Percentiles rank a stretch among this genome's conserved stretches.
phyloP scores from a whole-genome alignment of 2,797 vertebrate genomes.

The Acanthurus lineatus region DNA sequence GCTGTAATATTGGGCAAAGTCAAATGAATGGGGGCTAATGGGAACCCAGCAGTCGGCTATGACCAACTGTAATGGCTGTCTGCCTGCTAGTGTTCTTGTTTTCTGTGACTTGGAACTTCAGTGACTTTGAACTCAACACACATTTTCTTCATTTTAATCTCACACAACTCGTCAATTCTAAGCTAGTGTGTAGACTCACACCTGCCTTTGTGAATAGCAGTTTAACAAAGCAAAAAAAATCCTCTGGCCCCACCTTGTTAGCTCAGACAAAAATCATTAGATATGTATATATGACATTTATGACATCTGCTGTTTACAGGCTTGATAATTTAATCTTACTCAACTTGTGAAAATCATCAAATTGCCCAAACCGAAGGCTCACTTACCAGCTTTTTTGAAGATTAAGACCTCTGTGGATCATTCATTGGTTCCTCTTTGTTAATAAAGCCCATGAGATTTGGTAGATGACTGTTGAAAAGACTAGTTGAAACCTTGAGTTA shows the following conservation, averaged over 20 bases:
- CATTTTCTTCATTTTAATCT: not conserved
- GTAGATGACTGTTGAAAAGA: not conserved
- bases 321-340: not conserved
- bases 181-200: not conserved
- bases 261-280: no score
- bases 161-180: not conserved
- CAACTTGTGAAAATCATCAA: not conserved
- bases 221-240: not conserved
- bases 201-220: not conserved
- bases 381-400: not conserved
- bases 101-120: not conserved
- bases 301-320: no score
- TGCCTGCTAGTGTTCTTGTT: not conserved
- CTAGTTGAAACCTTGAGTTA: not conserved
- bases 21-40: not conserved
- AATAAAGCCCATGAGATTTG: not conserved
- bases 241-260: not conserved
- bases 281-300: no score
- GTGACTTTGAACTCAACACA: not conserved
- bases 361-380: not conserved
- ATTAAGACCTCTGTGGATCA: not conserved
- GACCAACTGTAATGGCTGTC: no score
- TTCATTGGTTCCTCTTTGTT: not conserved
- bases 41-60: no score
- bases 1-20: not conserved